phyloP scores from a whole-genome alignment of 2,888 invertebrate genomes.

The Amphipoea lucens region DNA sequence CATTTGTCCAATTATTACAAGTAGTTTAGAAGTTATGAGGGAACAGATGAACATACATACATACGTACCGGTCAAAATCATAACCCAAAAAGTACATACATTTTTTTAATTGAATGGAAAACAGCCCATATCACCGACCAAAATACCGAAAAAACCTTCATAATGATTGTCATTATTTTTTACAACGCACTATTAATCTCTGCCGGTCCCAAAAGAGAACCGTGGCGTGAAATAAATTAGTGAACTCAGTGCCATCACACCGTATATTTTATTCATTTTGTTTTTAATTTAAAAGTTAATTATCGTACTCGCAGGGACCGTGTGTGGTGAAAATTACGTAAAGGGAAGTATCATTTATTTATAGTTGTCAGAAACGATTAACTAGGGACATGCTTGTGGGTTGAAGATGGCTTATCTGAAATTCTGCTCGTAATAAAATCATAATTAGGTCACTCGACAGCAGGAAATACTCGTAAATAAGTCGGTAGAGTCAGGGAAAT shows the following conservation, averaged over 20 bases:
- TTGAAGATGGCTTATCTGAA: neutral
- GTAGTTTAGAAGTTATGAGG: too few relatives aligned
- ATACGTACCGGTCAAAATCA: too few relatives aligned
- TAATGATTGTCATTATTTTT: constrained; percentile 44
- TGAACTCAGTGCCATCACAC: constrained; percentile 47
- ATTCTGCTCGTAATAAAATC: neutral
- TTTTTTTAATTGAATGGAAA: constrained; percentile 4
- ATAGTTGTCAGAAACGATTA: constrained; percentile 37
- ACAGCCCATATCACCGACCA: neutral
- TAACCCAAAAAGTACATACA: too few relatives aligned
- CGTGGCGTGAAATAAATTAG: constrained; percentile 56
- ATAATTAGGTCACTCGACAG: neutral
- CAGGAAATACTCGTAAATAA: too few relatives aligned
- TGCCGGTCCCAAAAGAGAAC: constrained; percentile 26
- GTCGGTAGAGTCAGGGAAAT: neutral
- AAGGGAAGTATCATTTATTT: constrained; percentile 48
- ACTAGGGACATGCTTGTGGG: constrained; percentile 4
- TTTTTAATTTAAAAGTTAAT: constrained; percentile 74
- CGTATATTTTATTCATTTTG: constrained; percentile 64
- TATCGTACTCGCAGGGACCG: constrained; percentile 48
- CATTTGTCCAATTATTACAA: too few relatives aligned
- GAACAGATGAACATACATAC: too few relatives aligned
- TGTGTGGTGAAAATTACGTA: constrained; percentile 39
- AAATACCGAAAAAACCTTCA: constrained; percentile 7
- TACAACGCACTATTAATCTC: constrained; percentile 56